These are phyloP conservation scores for Excalfactoria chinensis DNA, from an alignment of 2,113 vertebrate genomes.

Conservation along the genomic window DNA sequence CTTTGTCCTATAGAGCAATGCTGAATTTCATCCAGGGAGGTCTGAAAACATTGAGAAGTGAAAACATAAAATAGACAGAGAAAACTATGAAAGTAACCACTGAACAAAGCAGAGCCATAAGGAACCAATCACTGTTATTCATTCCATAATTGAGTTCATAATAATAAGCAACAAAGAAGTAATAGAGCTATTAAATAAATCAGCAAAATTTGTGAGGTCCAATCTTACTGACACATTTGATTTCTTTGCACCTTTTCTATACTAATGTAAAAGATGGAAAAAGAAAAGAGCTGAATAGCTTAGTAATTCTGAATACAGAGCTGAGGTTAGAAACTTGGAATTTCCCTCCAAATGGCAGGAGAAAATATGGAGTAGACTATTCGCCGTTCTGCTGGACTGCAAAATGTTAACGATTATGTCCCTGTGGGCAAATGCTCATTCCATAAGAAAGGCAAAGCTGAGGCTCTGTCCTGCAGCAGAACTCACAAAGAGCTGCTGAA, in stretches of 20 bases:
- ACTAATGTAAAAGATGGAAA: neutral
- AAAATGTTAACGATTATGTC: neutral
- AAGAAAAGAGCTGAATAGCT: neutral
- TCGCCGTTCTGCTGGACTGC: neutral
- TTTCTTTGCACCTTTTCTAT: neutral
- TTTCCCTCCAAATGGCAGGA: neutral
- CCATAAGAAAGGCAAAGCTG: neutral
- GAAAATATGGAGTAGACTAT: neutral
- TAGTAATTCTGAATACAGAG: neutral
- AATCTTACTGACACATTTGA: neutral
- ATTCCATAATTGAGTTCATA: neutral
- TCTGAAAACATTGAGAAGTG: neutral
- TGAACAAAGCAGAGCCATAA: neutral
- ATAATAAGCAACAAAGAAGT: neutral
- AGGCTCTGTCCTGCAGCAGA: neutral
- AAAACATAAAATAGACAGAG: neutral
- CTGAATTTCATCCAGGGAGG: neutral
- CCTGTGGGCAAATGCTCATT: neutral
- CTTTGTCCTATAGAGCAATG: neutral
- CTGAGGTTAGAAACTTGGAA: neutral
- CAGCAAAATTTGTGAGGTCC: neutral
- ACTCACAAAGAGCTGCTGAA: neutral
- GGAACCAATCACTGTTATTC: neutral
- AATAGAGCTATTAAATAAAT: neutral
- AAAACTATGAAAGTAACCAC: constrained; percentile 2